Base-by-base conservation (phyloP, 2,888 invertebrate species). In the Macroteleia sp. region DNA sequence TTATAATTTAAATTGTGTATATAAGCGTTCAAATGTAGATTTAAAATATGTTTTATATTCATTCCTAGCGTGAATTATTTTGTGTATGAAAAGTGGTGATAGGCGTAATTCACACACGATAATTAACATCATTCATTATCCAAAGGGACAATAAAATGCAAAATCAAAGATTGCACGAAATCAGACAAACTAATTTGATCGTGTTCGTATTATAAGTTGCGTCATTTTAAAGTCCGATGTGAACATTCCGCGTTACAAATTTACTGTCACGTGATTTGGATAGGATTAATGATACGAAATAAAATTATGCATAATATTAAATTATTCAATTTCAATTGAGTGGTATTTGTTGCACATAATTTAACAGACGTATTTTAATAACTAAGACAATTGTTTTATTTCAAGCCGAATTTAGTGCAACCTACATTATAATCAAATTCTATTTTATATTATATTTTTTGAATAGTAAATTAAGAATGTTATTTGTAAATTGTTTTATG, bases 121-220 rank as follows among this genome's bases (percentile, higher is more conserved):
- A 19, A 62, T 30, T 39, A 14, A 61, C 12, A 17, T 61, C 25
- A 61, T 61, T 62, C 34, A 32, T 50, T 50, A 50, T 50, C 41
- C 50, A 62, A 62, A 62, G 50, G 62, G 62, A 62, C 62, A 62
- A 62, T 62, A 62, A 62, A 34, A n/a, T 50, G 41, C 22, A 50
- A 62, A 50, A 50, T 62, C 48, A 62, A 62, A 62, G 30, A 19
- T 39, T 48, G 39, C 19, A 28, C 46, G 1, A 46, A 34, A 28
- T 59, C 17, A 34, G 14, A 44, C n/a, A n/a, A n/a, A n/a, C n/a
- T 32, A 16, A 48, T 30, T 50, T 50, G 6, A 20, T 50, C 12
- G 17, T 48, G 9, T 28, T 46, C 28, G 9, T 28, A n/a, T 57
- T 1, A 12, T 25, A 28, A 16, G 9, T 28, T 22, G 9, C 17